These are phyloP conservation scores for Drosophila sturtevanti DNA, from an alignment of 1,140 invertebrate species.

Conservation along the genomic window DNA sequence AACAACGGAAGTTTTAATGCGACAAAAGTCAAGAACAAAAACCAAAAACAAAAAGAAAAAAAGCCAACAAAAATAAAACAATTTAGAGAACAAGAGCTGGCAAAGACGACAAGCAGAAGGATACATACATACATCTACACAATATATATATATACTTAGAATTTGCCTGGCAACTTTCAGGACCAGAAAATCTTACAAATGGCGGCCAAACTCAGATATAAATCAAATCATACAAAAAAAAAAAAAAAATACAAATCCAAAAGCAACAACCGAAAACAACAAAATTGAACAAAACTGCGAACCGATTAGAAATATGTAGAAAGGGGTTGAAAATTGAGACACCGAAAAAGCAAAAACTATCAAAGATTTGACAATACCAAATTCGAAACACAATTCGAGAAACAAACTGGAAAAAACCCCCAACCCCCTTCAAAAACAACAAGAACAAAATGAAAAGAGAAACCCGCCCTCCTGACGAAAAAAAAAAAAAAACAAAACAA, in stretches of 20 bases:
- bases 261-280: conserved; percentile 47
- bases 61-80: conserved; percentile 47
- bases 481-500: not conserved
- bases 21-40: conserved; percentile 75
- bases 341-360: conserved; percentile 36
- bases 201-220: conserved; percentile 53
- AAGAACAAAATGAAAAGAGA: too few species aligned
- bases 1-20: conserved; percentile 78
- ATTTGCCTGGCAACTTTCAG: conserved; percentile 64
- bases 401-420: conserved; percentile 43
- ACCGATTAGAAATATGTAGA: conserved; percentile 26
- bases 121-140: too few species aligned
- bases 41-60: conserved; percentile 41
- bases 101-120: conserved; percentile 54
- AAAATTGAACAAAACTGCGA: conserved; percentile 55
- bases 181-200: conserved; percentile 78
- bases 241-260: conserved; percentile 33
- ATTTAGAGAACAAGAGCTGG: conserved; percentile 44
- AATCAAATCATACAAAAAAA: conserved; percentile 45
- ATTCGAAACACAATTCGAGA: conserved; percentile 21
- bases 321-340: conserved; percentile 55
- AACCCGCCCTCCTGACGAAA: not conserved
- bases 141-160: conserved; percentile 45
- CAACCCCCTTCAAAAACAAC: conserved; percentile 33
- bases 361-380: conserved; percentile 29